These are phyloP conservation scores for Gymnarchus niloticus DNA, from an alignment of 2,113 vertebrate genomes.

Conservation along the genomic window DNA sequence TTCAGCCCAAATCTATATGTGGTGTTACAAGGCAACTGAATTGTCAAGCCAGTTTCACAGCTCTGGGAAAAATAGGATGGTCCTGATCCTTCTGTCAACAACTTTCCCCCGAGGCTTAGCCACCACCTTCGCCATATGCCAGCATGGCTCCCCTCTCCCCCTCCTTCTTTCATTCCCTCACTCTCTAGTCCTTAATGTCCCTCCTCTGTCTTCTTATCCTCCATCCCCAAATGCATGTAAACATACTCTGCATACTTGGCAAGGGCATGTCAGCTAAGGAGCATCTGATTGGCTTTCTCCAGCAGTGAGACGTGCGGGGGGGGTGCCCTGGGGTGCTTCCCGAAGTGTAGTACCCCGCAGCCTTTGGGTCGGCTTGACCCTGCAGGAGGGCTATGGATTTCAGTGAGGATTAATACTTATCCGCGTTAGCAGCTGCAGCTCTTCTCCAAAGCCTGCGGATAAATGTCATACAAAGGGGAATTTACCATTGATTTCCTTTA, in stretches of 20 bases:
- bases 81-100: background rate
- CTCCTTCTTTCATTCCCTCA: background rate
- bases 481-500: slow-evolving; percentile 18
- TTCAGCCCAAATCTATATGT: background rate
- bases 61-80: no score
- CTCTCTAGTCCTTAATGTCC: background rate
- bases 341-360: background rate
- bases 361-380: slow-evolving; percentile 13
- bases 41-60: background rate
- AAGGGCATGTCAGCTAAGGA: background rate
- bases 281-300: background rate
- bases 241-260: background rate
- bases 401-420: slow-evolving; percentile 23
- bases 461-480: slow-evolving; percentile 22
- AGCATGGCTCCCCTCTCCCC: background rate
- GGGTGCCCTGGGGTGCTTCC: background rate
- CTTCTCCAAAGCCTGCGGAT: slow-evolving; percentile 16
- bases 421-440: slow-evolving; percentile 22
- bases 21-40: background rate
- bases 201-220: background rate
- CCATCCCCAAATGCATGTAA: background rate
- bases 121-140: background rate
- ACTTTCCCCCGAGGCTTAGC: background rate
- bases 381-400: slow-evolving; percentile 14
- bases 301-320: background rate